Base-by-base conservation (phyloP, 1,140 invertebrate species). In the Linepithema humile region DNA sequence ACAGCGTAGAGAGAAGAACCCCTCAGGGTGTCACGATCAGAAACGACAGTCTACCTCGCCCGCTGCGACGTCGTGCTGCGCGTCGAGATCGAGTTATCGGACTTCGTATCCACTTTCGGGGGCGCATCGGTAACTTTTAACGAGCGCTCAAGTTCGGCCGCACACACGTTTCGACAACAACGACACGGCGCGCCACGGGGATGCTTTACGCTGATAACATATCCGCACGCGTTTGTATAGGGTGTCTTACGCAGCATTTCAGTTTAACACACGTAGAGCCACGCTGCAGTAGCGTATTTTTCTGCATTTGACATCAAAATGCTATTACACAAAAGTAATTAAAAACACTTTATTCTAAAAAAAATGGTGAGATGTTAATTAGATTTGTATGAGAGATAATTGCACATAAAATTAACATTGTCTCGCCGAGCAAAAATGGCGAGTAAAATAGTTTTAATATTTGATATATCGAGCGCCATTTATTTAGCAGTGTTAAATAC, bases 121-220 rank as follows among this genome's bases (percentile, higher is more conserved):
- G 26, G 32, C 48, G 75, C 75, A 80, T 80, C 75, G 75, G 75
- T 70, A 80, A 80, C 75, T 80, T 80, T 80, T 80, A 80, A 80
- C 75, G 75, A 80, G 75, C 75, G 64, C 48, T 38, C 62, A 80
- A 80, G 75, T 80, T 80, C 35, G 73, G 29, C 43, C 59, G 59
- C 48, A 15, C 32, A 43, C 75, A 80, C 64, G 48, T 80, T 43
- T 32, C 75, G n/a, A 78, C 62, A 60, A 64, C 73, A 75, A 45
- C 35, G 48, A 78, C 40, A 59, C 73, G 59, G 20, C 15, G 48
- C 60, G 48, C 60, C 17, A 23, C 12, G 75, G 65, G 43, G 65
- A 40, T 55, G 62, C 62, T 53, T 40, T 40, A 69, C 35, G 12
- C 45, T n/a, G 10, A 45, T 9, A 26, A 50, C 20, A 35, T 43